Evolutionary conservation across 2,797 vertebrate species (phyloP), one percentile per base, ranked within the genome.

Genomic region (Gila robusta): DNA sequence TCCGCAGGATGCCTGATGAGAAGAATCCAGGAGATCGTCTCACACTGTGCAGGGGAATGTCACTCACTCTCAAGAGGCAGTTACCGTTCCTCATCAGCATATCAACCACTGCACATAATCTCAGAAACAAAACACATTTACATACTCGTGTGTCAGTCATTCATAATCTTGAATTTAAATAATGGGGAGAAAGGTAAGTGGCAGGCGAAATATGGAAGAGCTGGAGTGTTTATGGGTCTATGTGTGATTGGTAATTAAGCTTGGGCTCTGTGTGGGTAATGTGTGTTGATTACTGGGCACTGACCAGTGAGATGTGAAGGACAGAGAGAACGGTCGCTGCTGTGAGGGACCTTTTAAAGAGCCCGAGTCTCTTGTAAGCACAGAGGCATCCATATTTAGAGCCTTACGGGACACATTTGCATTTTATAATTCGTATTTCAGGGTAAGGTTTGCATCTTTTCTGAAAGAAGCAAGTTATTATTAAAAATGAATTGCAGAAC

Each of bases 231-330:
- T 88, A 79, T 86, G 56, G 81, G 83, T 79, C 81, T 77, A 17
- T 91, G 67, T 83, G 59, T 82, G 93, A 90, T 89, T 87, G 64
- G 88, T 94, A 93, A 95, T 94, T 93, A 94, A 93, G 91, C 89
- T 84, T 77, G 90, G 91, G 88, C 90, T 11, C 35, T 89, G 86
- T 59, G 88, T 90, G 92, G 90, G 90, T 93, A 89, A 92, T 88
- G 81, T 62, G 82, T 67, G 92, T 93, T 92, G 93, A 93, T 88
- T 93, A 94, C 92, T 85, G 89, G 90, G 90, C 89, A 93, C 92
- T 93, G 94, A 91, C 91, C 93, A 94, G 91, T 90, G 92, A 94
- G 87, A 92, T 92, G 94, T 95, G 96, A 96, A 96, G 96, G 95
- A 93, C 91, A 83, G 86, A 87, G 69, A 85, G 90, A 82, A 70